Conservation (phyloP, 1,140 invertebrate species). For the Euwallacea similis region DNA sequence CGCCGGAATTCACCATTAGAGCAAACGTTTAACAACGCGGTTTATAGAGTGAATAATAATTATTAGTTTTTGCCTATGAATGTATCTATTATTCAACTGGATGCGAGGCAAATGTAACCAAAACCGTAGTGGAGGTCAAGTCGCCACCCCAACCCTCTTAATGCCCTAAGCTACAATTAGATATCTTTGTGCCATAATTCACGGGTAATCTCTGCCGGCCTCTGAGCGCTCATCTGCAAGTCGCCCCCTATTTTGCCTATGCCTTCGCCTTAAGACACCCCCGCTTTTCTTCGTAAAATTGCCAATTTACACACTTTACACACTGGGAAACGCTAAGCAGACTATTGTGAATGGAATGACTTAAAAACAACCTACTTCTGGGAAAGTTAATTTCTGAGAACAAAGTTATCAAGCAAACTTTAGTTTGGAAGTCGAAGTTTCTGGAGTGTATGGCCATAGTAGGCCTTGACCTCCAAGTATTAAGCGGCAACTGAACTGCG, state of each 20-base stretch:
- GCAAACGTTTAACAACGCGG: too few species aligned
- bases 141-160: conserved; percentile 43
- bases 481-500: conserved; percentile 29
- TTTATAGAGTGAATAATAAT: too few species aligned
- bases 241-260: conserved; percentile 36
- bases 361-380: background rate
- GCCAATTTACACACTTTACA: too few species aligned
- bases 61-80: too few species aligned
- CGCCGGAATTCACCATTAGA: too few species aligned
- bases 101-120: conserved; percentile 8
- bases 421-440: conserved; percentile 26
- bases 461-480: conserved; percentile 31
- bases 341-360: background rate
- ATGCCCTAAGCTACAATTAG: conserved; percentile 53
- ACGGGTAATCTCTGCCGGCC: conserved; percentile 54
- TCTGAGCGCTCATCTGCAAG: conserved; percentile 51
- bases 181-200: conserved; percentile 56
- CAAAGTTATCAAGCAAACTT: conserved; percentile 22
- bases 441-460: conserved; percentile 33
- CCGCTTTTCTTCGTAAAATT: background rate
- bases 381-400: conserved; percentile 22
- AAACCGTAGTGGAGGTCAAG: conserved; percentile 47
- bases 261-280: conserved; percentile 36
- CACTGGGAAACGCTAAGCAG: too few species aligned
- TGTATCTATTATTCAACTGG: too few species aligned